A percentile compares a stretch with the other conserved stretches of the same genome.
Conservation (phyloP, 1,140 invertebrate species). For the Forficula auricularia region DNA sequence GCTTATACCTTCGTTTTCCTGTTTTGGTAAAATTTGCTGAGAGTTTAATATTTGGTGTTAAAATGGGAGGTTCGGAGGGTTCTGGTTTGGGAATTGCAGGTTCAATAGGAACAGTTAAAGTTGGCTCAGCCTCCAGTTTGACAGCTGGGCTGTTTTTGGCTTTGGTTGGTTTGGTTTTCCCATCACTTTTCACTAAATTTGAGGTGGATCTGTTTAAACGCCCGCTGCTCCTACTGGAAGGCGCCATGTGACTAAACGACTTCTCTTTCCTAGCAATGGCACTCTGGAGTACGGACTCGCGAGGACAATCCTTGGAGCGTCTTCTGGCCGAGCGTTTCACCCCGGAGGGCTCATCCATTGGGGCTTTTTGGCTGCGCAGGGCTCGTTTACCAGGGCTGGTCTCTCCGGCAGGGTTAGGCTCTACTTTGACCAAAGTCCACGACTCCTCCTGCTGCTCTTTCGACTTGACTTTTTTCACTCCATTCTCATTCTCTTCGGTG, state of each 20-base stretch:
- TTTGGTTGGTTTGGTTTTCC: too few relatives aligned
- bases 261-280: conserved; percentile 38
- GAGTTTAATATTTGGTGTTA: too few relatives aligned
- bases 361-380: conserved; percentile 16
- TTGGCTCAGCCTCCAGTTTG: too few relatives aligned
- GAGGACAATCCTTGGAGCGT: conserved; percentile 27
- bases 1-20: conserved; percentile 10
- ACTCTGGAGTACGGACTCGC: conserved; percentile 32
- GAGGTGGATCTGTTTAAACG: too few relatives aligned
- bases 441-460: conserved; percentile 11
- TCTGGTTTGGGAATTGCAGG: too few relatives aligned
- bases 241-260: conserved; percentile 26
- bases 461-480: conserved; percentile 28
- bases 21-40: conserved; percentile 6
- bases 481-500: conserved; percentile 27
- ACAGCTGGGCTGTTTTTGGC: too few relatives aligned
- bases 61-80: too few relatives aligned
- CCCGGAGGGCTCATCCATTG: conserved; percentile 21
- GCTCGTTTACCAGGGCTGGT: conserved; percentile 6
- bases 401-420: not conserved
- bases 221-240: too few relatives aligned
- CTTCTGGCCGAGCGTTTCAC: conserved; percentile 31
- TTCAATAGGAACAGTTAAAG: too few relatives aligned
- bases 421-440: not conserved
- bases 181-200: too few relatives aligned